These are phyloP conservation scores for Progne subis DNA, from an alignment of 2,113 vertebrate species.

Conservation along the genomic window DNA sequence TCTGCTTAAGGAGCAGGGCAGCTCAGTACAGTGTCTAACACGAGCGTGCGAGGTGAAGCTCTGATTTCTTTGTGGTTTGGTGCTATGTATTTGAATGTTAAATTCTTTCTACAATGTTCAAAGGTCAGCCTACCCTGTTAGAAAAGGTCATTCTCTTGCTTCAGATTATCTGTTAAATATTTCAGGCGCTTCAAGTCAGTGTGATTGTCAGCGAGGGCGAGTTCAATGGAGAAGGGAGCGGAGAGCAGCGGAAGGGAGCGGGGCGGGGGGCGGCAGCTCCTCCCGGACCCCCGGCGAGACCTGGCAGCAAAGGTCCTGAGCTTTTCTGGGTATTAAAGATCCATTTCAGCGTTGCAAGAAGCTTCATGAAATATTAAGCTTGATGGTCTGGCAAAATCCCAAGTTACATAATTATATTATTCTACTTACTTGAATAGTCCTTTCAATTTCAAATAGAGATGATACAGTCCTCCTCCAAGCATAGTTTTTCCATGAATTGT, in stretches of 20 bases:
- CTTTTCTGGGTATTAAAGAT: background rate
- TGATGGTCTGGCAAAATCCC: slow-evolving; percentile 24
- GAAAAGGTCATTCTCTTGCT: background rate
- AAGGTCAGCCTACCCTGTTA: slow-evolving; percentile 5
- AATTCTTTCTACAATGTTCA: background rate
- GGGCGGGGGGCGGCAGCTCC: background rate
- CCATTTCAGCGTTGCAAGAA: background rate
- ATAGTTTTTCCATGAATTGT: background rate
- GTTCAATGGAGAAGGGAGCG: background rate
- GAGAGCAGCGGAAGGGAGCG: background rate
- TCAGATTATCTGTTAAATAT: background rate
- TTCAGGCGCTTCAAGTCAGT: background rate
- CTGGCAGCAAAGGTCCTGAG: background rate
- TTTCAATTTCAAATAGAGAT: slow-evolving; percentile 4
- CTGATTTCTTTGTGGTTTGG: background rate
- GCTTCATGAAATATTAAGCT: slow-evolving; percentile 6
- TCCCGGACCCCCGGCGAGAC: background rate
- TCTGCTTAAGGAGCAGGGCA: background rate
- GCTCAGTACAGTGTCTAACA: background rate
- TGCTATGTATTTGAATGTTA: background rate
- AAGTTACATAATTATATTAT: slow-evolving; percentile 57
- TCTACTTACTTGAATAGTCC: slow-evolving; percentile 21
- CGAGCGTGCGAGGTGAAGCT: background rate
- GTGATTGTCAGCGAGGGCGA: background rate
- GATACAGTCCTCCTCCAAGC: background rate